phyloP scores from a whole-genome alignment of 2,888 invertebrate genomes.

The Masnerella sp. region DNA sequence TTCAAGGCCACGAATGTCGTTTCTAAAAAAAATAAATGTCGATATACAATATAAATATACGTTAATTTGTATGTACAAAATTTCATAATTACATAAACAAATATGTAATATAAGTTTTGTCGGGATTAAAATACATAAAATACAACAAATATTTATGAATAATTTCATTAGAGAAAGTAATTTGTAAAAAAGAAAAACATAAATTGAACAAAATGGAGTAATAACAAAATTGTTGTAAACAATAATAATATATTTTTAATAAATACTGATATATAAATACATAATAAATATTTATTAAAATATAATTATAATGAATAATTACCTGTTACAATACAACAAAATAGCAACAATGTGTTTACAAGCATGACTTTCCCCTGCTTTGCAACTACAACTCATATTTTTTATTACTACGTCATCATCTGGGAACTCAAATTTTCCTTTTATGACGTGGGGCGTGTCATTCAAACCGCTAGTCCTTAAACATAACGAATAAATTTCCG shows the following conservation, averaged over 20 bases:
- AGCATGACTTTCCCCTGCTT: conserved; percentile 3
- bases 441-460: neutral
- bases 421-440: neutral
- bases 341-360: conserved; percentile 11
- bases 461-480: conserved; percentile 6
- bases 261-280: neutral
- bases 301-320: neutral
- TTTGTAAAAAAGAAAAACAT: too few species aligned
- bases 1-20: conserved; percentile 2
- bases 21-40: conserved; percentile 5
- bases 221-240: too few species aligned
- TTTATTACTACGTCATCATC: neutral
- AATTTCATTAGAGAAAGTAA: too few species aligned
- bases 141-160: neutral
- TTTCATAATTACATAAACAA: neutral
- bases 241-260: neutral
- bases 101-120: neutral
- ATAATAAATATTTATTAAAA: neutral
- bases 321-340: conserved; percentile 17
- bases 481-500: conserved; percentile 3
- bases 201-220: too few species aligned
- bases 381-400: neutral
- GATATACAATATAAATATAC: too few species aligned
- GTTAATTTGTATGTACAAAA: neutral
- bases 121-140: neutral